Conservation (phyloP, 2,888 invertebrate genomes). For the Isotomurus palustris region DNA sequence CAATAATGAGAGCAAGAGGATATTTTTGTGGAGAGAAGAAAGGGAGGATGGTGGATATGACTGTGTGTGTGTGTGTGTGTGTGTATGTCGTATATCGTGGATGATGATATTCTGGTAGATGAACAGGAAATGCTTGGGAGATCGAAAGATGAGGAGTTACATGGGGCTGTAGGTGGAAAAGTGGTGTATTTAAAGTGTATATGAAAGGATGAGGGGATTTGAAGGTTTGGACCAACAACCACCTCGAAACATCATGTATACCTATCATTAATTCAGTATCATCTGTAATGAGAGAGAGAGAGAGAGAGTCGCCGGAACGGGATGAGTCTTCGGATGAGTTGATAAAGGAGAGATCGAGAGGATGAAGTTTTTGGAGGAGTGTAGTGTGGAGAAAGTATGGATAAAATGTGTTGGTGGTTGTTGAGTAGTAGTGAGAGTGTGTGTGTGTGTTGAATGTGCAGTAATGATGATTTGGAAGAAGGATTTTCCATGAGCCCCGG, state of each 20-base stretch:
- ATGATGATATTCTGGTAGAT: background rate
- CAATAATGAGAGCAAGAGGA: conserved; percentile 34
- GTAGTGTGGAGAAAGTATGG: background rate
- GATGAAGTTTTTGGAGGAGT: background rate
- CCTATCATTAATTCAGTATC: conserved; percentile 26
- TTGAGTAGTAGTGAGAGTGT: background rate
- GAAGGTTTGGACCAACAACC: too few relatives aligned
- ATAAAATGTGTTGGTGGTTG: too few relatives aligned
- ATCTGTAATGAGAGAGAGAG: conserved; percentile 26
- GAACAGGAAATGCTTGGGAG: background rate
- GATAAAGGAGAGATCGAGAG: conserved; percentile 25
- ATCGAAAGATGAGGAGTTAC: background rate
- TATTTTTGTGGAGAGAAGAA: conserved; percentile 4
- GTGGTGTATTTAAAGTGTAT: background rate
- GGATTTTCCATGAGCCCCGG: conserved; percentile 30
- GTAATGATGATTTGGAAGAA: conserved; percentile 41
- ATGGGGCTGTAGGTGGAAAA: background rate
- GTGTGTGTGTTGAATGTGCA: conserved; percentile 6
- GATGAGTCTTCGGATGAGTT: conserved; percentile 31
- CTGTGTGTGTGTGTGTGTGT: background rate
- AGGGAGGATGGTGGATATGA: conserved; percentile 12
- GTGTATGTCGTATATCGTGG: background rate
- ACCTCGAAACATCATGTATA: conserved; percentile 15
- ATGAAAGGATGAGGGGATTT: conserved; percentile 12
- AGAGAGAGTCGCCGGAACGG: conserved; percentile 18